Evolutionary conservation across 53 echinoderm and acorn worm genomes (phyloP).

Genomic region (Henricia sp.): DNA sequence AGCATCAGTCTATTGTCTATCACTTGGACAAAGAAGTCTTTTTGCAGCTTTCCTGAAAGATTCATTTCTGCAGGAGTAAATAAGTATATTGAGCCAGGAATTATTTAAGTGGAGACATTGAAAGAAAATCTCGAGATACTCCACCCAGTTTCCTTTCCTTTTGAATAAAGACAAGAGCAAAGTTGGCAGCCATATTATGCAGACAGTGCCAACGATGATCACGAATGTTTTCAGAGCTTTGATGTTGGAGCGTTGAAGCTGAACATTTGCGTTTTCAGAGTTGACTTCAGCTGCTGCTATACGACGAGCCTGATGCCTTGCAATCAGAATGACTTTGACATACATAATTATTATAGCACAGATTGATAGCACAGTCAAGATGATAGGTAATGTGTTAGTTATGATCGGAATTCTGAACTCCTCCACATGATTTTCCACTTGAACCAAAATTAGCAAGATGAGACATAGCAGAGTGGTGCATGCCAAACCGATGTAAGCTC

Average conservation of each 20-base stretch:
- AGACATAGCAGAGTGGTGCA: slow-evolving; percentile 1
- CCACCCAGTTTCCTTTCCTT: too few relatives aligned
- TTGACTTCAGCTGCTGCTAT: slow-evolving; percentile 29
- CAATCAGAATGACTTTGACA: background rate
- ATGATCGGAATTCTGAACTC: too few relatives aligned
- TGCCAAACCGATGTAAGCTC: background rate
- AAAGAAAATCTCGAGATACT: background rate
- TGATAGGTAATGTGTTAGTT: too few relatives aligned
- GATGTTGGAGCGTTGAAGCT: slow-evolving; percentile 20
- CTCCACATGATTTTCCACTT: background rate
- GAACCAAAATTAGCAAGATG: too few relatives aligned
- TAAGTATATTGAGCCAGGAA: slow-evolving; percentile 17
- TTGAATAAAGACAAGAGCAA: background rate
- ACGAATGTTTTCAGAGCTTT: slow-evolving; percentile 10
- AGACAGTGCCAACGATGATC: slow-evolving; percentile 2
- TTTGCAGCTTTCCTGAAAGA: slow-evolving; percentile 18
- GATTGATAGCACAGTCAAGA: background rate
- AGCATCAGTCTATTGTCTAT: too few relatives aligned
- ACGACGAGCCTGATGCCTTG: slow-evolving; percentile 21
- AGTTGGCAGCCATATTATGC: background rate
- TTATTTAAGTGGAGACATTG: slow-evolving; percentile 5
- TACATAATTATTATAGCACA: background rate
- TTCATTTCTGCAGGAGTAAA: slow-evolving; percentile 23
- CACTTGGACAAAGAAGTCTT: slow-evolving; percentile 6
- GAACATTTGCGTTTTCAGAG: slow-evolving; percentile 1